Evolutionary conservation across 2,113 vertebrate species (phyloP), one percentile per base, ranked within the genome.

Genomic region (Labeo catla): DNA sequence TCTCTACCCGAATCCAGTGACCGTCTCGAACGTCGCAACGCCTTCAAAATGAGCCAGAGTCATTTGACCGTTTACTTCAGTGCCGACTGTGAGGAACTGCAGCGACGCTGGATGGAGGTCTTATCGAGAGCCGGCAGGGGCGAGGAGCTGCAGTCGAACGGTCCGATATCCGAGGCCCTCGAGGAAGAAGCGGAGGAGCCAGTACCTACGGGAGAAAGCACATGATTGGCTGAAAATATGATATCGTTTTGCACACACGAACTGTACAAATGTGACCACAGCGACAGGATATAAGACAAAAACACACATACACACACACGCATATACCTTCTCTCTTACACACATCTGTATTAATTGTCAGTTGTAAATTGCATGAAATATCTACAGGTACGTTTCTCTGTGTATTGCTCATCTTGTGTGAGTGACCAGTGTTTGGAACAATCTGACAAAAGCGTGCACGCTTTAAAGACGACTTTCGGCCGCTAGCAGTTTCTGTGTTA

Each of bases 41-140:
- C 96, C 87, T 97, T 98, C 93, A 96, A 96, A 93, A 97, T 98
- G 89, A 96, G 95, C 88, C 97, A 98, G 93, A 97, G 96, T 91
- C 97, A 97, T 91, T 94, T 97, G 89, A 96, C 96, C 66, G 95
- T 97, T 87, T 97, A 95, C 93, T 98, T 98, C 94, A 96, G 96
- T 36, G 96, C 97, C 0, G 97, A 98, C 16, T 95, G 95, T 5
- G 97, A 97, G 89, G 96, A 96, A 87, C 93, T 97, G 10, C 96
- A 97, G 89, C 95, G 89, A 6, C 94, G 96, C 13, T 97, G 97
- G 97, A 96, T 97, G 92, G 96, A 96, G 4, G 93, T 96, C 36
- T 91, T 98, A 15, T 95, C 93, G 15, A 92, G 95, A 88, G 97
- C 97, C 0, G 96, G 96, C 6, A 95, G 94, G 23, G 97, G 97